phyloP scores from a whole-genome alignment of 2,797 vertebrate genomes.

The Lepilemur ruficaudatus region DNA sequence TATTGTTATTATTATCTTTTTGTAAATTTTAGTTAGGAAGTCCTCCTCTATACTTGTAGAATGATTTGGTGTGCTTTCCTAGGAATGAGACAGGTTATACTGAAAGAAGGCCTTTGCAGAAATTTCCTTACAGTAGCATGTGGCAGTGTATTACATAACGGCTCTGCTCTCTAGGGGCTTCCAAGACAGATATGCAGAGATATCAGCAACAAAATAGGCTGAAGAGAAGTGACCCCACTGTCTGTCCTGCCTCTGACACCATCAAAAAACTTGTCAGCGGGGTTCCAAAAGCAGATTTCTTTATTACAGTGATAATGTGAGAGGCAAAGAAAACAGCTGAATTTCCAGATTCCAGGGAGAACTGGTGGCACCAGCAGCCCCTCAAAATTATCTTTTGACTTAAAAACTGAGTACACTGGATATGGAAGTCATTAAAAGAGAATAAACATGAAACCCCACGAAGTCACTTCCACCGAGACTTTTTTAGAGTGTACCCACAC shows the following conservation, averaged over 20 bases:
- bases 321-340: conserved; percentile 64
- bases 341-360: conserved; percentile 53
- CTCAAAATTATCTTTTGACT: conserved; percentile 74
- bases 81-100: neutral
- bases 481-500: conserved; percentile 34
- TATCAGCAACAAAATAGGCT: neutral
- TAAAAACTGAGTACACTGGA: conserved; percentile 55
- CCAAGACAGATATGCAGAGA: conserved; percentile 43
- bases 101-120: conserved; percentile 5
- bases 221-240: conserved; percentile 42
- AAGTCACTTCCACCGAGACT: conserved; percentile 50
- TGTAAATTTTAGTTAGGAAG: neutral
- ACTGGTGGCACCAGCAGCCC: conserved; percentile 39
- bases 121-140: conserved; percentile 9
- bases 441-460: conserved; percentile 70
- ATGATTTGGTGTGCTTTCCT: neutral
- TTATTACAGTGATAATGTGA: conserved; percentile 67
- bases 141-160: conserved; percentile 51
- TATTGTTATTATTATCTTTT: neutral
- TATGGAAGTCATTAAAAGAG: conserved; percentile 54
- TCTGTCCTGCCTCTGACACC: conserved; percentile 44
- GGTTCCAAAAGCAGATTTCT: conserved; percentile 54
- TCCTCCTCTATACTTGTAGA: neutral
- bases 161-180: conserved; percentile 48
- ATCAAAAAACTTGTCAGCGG: conserved; percentile 68